Conservation (phyloP, 2,888 invertebrate species). For the Ochropacha duplaris region DNA sequence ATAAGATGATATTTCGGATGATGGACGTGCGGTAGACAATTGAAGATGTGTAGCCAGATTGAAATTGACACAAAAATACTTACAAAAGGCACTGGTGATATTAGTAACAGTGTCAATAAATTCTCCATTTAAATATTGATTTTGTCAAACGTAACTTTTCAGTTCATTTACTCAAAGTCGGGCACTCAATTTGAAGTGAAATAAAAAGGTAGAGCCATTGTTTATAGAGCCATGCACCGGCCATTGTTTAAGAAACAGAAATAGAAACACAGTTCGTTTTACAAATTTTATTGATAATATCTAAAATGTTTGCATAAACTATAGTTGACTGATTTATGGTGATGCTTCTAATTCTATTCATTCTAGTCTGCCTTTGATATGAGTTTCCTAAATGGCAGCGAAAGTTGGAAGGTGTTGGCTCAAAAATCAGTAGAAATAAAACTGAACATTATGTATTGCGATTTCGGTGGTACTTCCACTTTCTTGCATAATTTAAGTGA, state of each 20-base stretch:
- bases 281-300: not conserved
- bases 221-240: not conserved
- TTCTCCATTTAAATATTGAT: not conserved
- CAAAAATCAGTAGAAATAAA: no score
- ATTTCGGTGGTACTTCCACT: no score
- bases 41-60: no score
- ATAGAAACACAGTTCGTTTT: not conserved
- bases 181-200: not conserved
- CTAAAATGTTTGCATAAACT: not conserved
- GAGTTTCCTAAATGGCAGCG: no score
- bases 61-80: no score
- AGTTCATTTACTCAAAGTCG: not conserved
- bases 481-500: no score
- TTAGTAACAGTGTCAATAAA: not conserved
- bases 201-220: not conserved
- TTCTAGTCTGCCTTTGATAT: no score
- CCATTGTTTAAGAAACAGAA: not conserved
- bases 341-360: not conserved
- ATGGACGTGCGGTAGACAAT: no score
- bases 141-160: not conserved
- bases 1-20: no score
- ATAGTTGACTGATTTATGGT: not conserved
- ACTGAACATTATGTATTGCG: no score
- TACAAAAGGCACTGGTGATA: conserved; percentile 12
- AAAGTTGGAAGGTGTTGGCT: no score